Conservation (phyloP, 2,797 vertebrate genomes). For the Acanthiza pusilla region DNA sequence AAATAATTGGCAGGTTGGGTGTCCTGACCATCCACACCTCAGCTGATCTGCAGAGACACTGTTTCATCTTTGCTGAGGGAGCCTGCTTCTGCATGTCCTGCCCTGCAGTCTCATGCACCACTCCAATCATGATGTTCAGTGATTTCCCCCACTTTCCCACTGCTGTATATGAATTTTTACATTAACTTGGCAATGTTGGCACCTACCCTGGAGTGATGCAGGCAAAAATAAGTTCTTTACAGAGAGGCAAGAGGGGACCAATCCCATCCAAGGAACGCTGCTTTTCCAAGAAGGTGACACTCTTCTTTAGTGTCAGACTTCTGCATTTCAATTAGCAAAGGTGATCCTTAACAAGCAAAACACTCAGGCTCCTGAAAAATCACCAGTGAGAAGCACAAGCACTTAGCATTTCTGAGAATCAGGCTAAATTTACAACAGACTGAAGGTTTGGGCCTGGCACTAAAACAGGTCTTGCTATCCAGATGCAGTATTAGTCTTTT, state of each 20-base stretch:
- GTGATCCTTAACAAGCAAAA: background rate
- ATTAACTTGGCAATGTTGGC: background rate
- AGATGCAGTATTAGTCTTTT: constrained; percentile 44
- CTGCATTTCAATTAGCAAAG: background rate
- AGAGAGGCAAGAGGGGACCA: background rate
- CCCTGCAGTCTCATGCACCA: background rate
- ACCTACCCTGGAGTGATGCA: background rate
- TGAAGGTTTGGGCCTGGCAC: constrained; percentile 37
- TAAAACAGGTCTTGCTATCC: constrained; percentile 6
- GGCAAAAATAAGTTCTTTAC: background rate
- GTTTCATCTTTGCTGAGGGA: background rate
- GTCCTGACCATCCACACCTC: background rate
- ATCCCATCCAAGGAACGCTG: background rate
- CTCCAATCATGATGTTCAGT: background rate
- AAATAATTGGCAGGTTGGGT: background rate
- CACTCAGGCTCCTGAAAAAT: background rate
- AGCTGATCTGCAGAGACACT: background rate
- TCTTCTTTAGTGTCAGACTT: background rate
- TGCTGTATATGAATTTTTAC: background rate
- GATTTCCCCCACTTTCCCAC: background rate
- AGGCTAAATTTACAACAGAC: constrained; percentile 24
- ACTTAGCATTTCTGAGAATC: constrained; percentile 18
- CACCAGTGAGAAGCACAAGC: background rate
- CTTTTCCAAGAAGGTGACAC: background rate
- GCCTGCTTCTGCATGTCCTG: background rate